phyloP scores from a whole-genome alignment of 2,888 invertebrate species.

The Oeneis ivallda region DNA sequence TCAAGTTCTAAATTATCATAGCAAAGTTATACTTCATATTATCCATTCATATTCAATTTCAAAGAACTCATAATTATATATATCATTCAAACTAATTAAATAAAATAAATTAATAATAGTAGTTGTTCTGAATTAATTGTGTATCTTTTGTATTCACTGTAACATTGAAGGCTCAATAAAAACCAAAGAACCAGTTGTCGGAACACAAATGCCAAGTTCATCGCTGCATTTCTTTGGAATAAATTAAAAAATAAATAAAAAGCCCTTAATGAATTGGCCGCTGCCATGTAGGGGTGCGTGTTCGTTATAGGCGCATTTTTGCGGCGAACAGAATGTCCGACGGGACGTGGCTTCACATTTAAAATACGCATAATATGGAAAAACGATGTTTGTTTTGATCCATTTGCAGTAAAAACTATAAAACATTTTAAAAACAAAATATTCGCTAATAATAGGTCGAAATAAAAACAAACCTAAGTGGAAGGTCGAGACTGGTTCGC shows the following conservation, averaged over 20 bases:
- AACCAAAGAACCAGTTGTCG: conserved; percentile 5
- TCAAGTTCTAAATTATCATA: background rate
- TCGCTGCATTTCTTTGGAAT: conserved; percentile 8
- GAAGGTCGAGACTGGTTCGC: background rate
- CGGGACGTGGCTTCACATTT: conserved; percentile 47
- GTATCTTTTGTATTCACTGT: conserved; percentile 6
- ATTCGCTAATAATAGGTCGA: background rate
- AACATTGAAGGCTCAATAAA: conserved; percentile 8
- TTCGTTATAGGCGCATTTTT: conserved; percentile 72
- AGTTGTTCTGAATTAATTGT: background rate
- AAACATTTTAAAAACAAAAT: background rate
- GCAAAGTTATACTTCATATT: background rate
- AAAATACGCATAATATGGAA: conserved; percentile 8
- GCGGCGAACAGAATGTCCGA: conserved; percentile 66
- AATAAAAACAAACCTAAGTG: background rate
- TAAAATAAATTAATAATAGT: background rate
- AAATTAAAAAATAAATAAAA: conserved; percentile 13
- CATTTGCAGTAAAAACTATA: background rate
- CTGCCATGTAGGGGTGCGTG: conserved; percentile 27
- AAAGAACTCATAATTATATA: background rate
- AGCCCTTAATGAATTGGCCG: conserved; percentile 19
- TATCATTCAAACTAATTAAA: background rate
- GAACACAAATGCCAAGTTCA: conserved; percentile 13
- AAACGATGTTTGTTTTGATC: conserved; percentile 5
- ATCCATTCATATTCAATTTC: background rate